These are phyloP conservation scores for Pseudomyrmex sp. DNA, from an alignment of 1,140 invertebrate species.

Conservation along the genomic window DNA sequence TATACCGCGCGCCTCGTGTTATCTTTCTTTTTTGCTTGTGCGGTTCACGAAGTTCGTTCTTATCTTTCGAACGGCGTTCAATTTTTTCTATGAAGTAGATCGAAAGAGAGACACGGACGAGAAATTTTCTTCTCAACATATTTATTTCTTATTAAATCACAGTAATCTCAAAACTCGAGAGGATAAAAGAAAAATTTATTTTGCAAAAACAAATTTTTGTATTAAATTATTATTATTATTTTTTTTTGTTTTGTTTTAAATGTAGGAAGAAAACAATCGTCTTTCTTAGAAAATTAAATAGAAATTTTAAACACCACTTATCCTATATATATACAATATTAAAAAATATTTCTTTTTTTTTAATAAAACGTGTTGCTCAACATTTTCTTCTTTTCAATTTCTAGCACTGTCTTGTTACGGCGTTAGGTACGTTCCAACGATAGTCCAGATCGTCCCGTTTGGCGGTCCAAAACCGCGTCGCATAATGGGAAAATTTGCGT, in stretches of 20 bases:
- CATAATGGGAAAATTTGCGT: slow-evolving; percentile 86
- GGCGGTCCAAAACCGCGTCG: slow-evolving; percentile 82
- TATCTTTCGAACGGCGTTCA: background rate
- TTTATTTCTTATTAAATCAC: slow-evolving; percentile 26
- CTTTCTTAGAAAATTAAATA: background rate
- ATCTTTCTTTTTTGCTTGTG: slow-evolving; percentile 22
- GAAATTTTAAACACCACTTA: too few species aligned
- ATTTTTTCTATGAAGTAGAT: background rate
- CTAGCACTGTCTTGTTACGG: background rate
- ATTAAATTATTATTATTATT: too few species aligned
- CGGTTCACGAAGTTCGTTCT: background rate
- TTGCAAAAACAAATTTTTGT: background rate
- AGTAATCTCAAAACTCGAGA: background rate
- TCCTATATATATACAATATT: too few species aligned
- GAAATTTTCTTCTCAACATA: slow-evolving; percentile 15
- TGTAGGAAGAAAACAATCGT: background rate
- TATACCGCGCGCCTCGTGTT: slow-evolving; percentile 33
- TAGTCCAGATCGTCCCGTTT: slow-evolving; percentile 78
- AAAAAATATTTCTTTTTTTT: too few species aligned
- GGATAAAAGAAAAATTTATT: background rate
- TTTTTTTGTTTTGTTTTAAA: too few species aligned
- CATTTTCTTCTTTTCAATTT: background rate
- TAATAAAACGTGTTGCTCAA: too few species aligned
- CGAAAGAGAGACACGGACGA: background rate
- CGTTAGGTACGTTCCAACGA: slow-evolving; percentile 72